Percentiles rank a stretch among this genome's conserved stretches.
Conservation (phyloP, 2,797 vertebrate species). For the Lepilemur septentrionalis region DNA sequence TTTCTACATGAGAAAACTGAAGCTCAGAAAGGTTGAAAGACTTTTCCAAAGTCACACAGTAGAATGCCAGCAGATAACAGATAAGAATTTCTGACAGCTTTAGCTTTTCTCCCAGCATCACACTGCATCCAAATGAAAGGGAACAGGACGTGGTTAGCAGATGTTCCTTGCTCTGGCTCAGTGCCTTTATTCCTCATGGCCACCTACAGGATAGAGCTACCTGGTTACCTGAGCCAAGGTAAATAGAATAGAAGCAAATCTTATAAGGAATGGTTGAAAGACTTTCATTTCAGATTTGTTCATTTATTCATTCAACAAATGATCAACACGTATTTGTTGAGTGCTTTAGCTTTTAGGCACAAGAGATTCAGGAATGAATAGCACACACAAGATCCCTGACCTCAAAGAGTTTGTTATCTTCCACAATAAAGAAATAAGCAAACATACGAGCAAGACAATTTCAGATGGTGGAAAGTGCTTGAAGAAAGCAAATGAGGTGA, state of each 20-base stretch:
- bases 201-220: neutral
- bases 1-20: slow-evolving; percentile 21
- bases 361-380: neutral
- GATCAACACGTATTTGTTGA: neutral
- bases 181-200: neutral
- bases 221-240: neutral
- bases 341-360: neutral
- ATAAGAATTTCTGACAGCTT: neutral
- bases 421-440: neutral
- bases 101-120: neutral
- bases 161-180: neutral
- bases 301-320: neutral
- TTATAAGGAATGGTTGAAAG: neutral
- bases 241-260: neutral
- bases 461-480: neutral
- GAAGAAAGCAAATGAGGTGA: neutral
- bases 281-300: neutral
- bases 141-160: neutral
- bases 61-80: neutral
- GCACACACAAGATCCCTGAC: neutral
- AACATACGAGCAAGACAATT: neutral
- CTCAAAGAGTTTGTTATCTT: neutral
- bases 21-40: neutral
- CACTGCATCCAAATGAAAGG: neutral
- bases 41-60: neutral